A percentile compares a stretch with the other conserved stretches of the same genome.
These are phyloP conservation scores for Neelides folsomi DNA, from an alignment of 2,888 invertebrate genomes.

Conservation along the genomic window DNA sequence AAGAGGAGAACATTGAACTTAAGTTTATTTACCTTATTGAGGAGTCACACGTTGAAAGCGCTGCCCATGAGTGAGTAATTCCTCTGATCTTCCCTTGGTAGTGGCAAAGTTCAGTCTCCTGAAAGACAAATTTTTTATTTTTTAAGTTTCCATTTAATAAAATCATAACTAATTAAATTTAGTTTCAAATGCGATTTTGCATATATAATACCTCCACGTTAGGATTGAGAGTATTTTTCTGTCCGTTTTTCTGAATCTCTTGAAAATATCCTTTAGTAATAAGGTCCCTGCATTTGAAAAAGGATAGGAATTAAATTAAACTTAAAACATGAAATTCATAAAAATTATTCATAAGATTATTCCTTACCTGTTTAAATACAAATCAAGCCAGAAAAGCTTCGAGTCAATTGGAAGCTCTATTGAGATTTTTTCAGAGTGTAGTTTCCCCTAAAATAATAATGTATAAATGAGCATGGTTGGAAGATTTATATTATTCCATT, in stretches of 20 bases:
- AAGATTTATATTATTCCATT: no score
- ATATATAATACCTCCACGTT: background rate
- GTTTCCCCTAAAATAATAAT: slow-evolving; percentile 5
- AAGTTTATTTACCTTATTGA: no score
- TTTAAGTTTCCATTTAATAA: no score
- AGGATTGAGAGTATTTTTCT: slow-evolving; percentile 34
- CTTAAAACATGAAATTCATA: slow-evolving; percentile 1
- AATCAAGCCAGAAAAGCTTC: slow-evolving; percentile 43
- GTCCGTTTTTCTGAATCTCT: slow-evolving; percentile 47
- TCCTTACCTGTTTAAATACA: slow-evolving; percentile 51
- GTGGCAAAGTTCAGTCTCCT: slow-evolving; percentile 62
- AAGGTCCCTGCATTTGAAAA: slow-evolving; percentile 44
- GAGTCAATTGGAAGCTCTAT: slow-evolving; percentile 13
- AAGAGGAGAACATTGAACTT: no score
- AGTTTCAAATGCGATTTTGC: background rate
- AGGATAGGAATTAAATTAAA: background rate
- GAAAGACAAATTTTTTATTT: no score
- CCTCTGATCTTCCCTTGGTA: slow-evolving; percentile 62
- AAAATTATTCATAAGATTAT: background rate
- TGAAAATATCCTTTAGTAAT: slow-evolving; percentile 54
- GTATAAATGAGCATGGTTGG: no score
- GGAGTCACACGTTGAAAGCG: slow-evolving; percentile 64
- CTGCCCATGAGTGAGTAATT: slow-evolving; percentile 60
- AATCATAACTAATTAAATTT: slow-evolving; percentile 22
- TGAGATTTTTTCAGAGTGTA: slow-evolving; percentile 11